Conservation (phyloP, 2,797 vertebrate species). For the Monodelphis domestica region DNA sequence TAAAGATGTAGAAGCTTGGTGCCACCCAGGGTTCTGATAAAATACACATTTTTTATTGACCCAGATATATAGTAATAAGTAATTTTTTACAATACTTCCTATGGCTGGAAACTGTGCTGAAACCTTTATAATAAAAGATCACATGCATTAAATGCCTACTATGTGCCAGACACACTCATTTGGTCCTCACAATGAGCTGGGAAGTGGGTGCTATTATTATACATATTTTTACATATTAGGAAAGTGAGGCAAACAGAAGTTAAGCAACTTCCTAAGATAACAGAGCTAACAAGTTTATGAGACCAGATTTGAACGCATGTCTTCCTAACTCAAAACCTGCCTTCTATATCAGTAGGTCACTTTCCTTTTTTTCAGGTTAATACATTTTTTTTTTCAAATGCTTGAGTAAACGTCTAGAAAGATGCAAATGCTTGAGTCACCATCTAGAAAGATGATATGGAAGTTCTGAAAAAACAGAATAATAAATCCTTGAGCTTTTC, state of each 20-base stretch:
- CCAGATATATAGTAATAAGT: no score
- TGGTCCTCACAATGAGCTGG: background rate
- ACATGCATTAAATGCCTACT: background rate
- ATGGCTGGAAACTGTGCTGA: no score
- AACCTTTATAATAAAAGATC: background rate
- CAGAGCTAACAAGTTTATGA: background rate
- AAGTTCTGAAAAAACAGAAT: constrained; percentile 5
- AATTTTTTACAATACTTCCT: no score
- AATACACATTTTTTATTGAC: no score
- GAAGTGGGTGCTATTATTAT: background rate
- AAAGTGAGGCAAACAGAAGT: background rate
- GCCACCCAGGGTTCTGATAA: no score
- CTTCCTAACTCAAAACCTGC: background rate
- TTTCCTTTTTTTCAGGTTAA: background rate
- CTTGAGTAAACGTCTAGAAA: background rate
- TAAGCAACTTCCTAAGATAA: background rate
- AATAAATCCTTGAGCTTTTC: constrained; percentile 17
- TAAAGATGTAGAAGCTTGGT: background rate
- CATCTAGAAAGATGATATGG: background rate
- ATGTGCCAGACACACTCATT: background rate
- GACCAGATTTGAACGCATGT: background rate
- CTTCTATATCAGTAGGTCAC: background rate
- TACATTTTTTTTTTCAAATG: background rate
- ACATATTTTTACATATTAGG: background rate
- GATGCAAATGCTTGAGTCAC: background rate